Percentiles rank a stretch among this genome's conserved stretches.
Conservation (phyloP, 2,113 vertebrate species). For the Psilopsiagon aurifrons region DNA sequence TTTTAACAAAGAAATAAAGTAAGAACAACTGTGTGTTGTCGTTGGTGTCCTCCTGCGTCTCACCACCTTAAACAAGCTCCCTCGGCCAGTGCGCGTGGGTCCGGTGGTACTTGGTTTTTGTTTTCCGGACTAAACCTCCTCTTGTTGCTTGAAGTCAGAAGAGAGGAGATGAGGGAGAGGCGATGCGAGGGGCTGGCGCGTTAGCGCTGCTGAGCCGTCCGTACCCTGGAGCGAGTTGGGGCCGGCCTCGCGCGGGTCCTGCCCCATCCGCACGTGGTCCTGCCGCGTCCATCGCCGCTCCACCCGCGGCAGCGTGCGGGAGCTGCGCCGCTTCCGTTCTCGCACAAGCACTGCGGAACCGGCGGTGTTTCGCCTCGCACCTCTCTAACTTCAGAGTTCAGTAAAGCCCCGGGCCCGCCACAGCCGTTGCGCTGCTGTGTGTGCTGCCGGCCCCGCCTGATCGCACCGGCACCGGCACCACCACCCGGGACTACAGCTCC, state of each 20-base stretch:
- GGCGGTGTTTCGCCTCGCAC: conserved; percentile 51
- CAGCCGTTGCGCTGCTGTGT: background rate
- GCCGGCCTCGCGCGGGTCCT: background rate
- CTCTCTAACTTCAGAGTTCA: conserved; percentile 73
- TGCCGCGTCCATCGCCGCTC: background rate
- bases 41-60: conserved; percentile 24
- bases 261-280: background rate
- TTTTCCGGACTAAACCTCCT: background rate
- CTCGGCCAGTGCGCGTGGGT: background rate
- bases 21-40: conserved; percentile 33
- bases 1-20: conserved; percentile 60
- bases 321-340: background rate
- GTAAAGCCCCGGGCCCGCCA: conserved; percentile 60
- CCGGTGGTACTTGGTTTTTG: background rate
- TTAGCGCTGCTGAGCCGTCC: background rate
- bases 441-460: background rate
- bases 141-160: background rate
- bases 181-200: background rate
- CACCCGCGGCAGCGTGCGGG: background rate
- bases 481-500: background rate
- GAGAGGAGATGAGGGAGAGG: background rate
- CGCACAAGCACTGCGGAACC: background rate
- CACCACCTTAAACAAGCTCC: background rate
- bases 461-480: no score
- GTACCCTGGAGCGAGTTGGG: background rate